These are phyloP conservation scores for Lucifuga dentata DNA, from an alignment of 2,113 vertebrate genomes.

Conservation along the genomic window DNA sequence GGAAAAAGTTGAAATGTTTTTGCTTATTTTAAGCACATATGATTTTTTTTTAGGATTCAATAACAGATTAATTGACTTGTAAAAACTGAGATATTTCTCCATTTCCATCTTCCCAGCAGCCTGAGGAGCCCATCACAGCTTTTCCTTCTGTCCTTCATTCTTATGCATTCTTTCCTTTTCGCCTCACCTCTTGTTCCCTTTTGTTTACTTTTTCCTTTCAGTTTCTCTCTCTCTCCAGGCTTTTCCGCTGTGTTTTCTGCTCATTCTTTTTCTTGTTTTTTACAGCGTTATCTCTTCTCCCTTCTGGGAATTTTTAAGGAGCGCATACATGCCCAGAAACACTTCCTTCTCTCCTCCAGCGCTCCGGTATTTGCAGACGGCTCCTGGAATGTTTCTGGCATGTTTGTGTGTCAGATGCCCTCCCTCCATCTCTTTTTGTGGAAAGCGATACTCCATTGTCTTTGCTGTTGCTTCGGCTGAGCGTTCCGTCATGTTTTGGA, in stretches of 20 bases:
- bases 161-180: background rate
- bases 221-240: constrained; percentile 1
- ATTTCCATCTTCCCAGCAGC: too few species aligned
- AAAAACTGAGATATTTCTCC: too few species aligned
- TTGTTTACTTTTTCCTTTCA: too few species aligned
- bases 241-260: constrained; percentile 13
- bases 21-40: too few species aligned
- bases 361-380: constrained; percentile 48
- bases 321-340: constrained; percentile 35
- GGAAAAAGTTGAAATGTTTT: too few species aligned
- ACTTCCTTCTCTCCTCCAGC: constrained; percentile 40
- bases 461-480: too few species aligned
- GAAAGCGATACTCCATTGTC: background rate
- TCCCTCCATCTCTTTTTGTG: background rate
- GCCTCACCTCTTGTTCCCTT: too few species aligned
- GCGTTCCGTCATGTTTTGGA: background rate
- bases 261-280: constrained; percentile 35
- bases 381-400: constrained; percentile 51
- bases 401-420: constrained; percentile 26
- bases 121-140: too few species aligned
- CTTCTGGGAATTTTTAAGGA: constrained; percentile 39
- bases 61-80: too few species aligned
- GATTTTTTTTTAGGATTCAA: too few species aligned
- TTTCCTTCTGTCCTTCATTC: background rate
- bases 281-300: constrained; percentile 32